Percentiles rank a stretch among this genome's conserved stretches.
These are phyloP conservation scores for Adrianichthys oophorus DNA, from an alignment of 2,797 vertebrate species.

Conservation along the genomic window DNA sequence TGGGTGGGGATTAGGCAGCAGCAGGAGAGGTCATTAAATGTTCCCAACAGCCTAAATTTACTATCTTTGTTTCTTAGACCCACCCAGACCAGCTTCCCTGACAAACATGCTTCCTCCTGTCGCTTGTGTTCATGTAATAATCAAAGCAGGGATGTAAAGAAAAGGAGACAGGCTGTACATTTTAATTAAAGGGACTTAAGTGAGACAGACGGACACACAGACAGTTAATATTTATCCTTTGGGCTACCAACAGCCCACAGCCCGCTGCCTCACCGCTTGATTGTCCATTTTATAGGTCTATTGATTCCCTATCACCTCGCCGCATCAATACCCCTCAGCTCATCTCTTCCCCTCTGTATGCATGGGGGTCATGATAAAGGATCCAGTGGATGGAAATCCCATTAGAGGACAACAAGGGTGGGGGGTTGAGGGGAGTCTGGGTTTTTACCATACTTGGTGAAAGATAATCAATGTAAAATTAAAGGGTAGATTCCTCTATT, in stretches of 20 bases:
- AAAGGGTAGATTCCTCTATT: slow-evolving; percentile 1
- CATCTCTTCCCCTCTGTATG: slow-evolving; percentile 54
- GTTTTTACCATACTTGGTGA: slow-evolving; percentile 24
- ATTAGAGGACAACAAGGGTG: slow-evolving; percentile 32
- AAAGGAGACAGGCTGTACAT: slow-evolving; percentile 29
- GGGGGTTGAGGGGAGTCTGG: neutral
- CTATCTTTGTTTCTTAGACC: too few species aligned
- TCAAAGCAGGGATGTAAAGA: slow-evolving; percentile 1
- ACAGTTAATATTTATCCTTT: slow-evolving; percentile 37
- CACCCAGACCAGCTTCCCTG: neutral
- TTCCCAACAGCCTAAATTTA: too few species aligned
- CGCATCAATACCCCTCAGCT: slow-evolving; percentile 53
- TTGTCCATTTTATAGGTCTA: slow-evolving; percentile 69
- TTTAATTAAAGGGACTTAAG: slow-evolving; percentile 25
- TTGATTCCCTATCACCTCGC: slow-evolving; percentile 65
- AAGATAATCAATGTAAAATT: slow-evolving; percentile 14
- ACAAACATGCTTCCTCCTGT: neutral
- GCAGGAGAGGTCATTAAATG: too few species aligned
- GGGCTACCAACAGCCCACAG: slow-evolving; percentile 25
- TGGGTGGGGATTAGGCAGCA: too few species aligned
- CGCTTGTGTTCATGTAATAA: neutral
- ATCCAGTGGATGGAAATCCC: slow-evolving; percentile 52
- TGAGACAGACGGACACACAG: slow-evolving; percentile 26
- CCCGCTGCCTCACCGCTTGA: slow-evolving; percentile 37
- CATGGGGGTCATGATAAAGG: slow-evolving; percentile 63